Conservation (phyloP, 2,113 vertebrate genomes). For the Rhagologus leucostigma region DNA sequence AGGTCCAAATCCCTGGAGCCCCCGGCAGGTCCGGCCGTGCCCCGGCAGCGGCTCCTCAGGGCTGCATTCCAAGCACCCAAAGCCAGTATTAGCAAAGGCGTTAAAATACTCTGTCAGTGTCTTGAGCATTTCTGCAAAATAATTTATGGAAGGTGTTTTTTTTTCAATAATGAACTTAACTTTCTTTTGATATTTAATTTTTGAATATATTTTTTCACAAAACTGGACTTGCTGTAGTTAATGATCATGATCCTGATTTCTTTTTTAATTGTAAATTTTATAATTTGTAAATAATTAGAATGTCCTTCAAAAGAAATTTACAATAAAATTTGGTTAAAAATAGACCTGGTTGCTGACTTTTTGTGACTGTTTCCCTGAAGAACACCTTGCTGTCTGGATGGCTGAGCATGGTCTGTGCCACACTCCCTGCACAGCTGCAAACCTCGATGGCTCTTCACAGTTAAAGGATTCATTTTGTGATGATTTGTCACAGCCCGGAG, state of each 20-base stretch:
- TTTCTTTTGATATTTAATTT: slow-evolving; percentile 67
- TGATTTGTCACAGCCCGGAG: background rate
- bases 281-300: slow-evolving; percentile 40
- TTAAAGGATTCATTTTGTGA: background rate
- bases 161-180: slow-evolving; percentile 30
- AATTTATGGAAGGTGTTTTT: slow-evolving; percentile 32
- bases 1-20: background rate
- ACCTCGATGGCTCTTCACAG: background rate
- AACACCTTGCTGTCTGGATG: background rate
- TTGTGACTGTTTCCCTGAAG: background rate
- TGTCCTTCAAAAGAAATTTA: background rate
- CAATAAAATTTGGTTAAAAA: slow-evolving; percentile 37
- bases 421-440: background rate
- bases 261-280: slow-evolving; percentile 60
- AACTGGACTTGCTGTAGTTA: slow-evolving; percentile 19
- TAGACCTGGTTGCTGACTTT: background rate
- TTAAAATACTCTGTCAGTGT: background rate
- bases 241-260: background rate
- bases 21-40: background rate
- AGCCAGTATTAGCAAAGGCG: background rate
- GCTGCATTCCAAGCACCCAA: background rate
- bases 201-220: slow-evolving; percentile 69
- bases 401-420: background rate
- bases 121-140: slow-evolving; percentile 45
- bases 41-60: background rate